Evolutionary conservation across 2,797 vertebrate species (phyloP), one percentile per base, ranked within the genome.

Genomic region (Silurus aristotelis): DNA sequence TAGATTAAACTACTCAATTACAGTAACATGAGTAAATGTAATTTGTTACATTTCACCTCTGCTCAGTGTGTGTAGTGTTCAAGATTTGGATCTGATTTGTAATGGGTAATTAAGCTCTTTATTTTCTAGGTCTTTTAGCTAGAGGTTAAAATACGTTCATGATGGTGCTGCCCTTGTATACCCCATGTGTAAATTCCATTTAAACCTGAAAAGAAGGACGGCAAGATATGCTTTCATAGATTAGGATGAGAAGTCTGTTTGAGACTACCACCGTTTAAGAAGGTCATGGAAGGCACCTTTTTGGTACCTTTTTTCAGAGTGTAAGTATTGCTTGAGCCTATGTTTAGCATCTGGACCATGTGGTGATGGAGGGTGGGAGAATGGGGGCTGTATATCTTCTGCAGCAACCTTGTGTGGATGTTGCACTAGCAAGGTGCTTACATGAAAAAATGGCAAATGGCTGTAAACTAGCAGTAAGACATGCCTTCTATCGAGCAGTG

Each of bases 401-500:
- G 25, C 22, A 60, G 31, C 31, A 61, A 56, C 1, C 52, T 61
- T 63, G 56, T n/a, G 20, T 22, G 31, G 20, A 5, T 38, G 12
- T 46, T 12, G 3, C 3, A 27, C 73, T 76, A 56, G 8, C 73
- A 43, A 43, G 19, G 6, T 80, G 78, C 61, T 10, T 27, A 8
- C 78, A 64, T 2, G 43, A 64, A 48, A 80, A 60, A 22, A 80
- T 64, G 12, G 77, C 22, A 80, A 80, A 60, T 80, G 27, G 77
- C 77, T 48, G 14, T 64, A 77, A 78, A 78, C 27, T 22, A 77
- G 43, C 61, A 7, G 20, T 46, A 64, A 22, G 38, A 63, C 27
- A 78, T 78, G 27, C 13, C 48, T n/a, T 9, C 52, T 56, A 58
- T 15, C 8, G 3, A 75, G 48, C 72, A 55, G 48, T n/a, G 9